Evolutionary conservation across 2,113 vertebrate genomes (phyloP), one percentile per base, ranked within the genome.

Genomic region (Neopipo cinnamomea): DNA sequence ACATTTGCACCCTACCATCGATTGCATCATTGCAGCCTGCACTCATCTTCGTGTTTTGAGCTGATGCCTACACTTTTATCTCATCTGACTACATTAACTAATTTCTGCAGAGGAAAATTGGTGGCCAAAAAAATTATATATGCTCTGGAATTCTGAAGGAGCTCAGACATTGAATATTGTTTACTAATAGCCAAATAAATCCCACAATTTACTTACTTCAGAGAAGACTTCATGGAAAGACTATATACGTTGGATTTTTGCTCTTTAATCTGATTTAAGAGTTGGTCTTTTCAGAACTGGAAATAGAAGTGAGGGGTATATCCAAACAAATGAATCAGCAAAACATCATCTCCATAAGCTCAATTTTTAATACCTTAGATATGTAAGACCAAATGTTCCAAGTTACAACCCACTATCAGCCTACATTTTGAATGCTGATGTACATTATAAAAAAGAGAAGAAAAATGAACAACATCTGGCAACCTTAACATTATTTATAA

Each of bases 401-500:
- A 53, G 41, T 33, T 82, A 67, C 20, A 41, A 75, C 33, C 35
- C 50, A 79, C 61, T 47, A 66, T 15, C 49, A 89, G 90, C 20
- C 56, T 44, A 73, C 72, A 50, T 79, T 93, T 55, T 77, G 53
- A 93, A 91, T 66, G 24, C 22, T 72, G 77, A 82, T 76, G 42
- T 66, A 84, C 14, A 19, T 87, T 49, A 39, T 79, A 82, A 89
- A 91, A 82, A n/a, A 39, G 0, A 78, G 11, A 56, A 61, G 8
- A 89, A 94, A 90, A 90, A 84, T 71, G 47, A 91, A 76, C n/a
- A 96, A 66, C 82, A 93, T 87, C 94, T 91, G 71, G 49, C 76
- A 96, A 85, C 42, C 30, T 81, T 89, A 91, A 93, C 68, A 65
- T 85, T 91, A 87, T 79, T 92, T 85, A 61, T 55, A 89, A 93